A percentile compares a stretch with the other conserved stretches of the same genome.
Conservation (phyloP, 2,888 invertebrate genomes). For the Tipula lateralis region DNA sequence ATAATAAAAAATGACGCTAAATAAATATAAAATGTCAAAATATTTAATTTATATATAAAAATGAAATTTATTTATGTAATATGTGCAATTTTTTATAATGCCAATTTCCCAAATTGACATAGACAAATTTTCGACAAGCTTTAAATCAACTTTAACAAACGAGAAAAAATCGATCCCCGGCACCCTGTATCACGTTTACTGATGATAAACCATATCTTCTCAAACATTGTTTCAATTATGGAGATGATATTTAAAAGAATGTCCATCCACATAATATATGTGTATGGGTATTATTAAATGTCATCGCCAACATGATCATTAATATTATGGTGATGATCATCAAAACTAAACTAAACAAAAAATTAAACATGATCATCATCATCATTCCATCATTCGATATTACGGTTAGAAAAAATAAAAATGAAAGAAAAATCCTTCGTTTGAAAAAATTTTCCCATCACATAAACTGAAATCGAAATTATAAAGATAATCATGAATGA, state of each 20-base stretch:
- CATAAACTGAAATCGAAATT: neutral
- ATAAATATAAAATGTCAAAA: too few relatives aligned
- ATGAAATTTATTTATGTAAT: too few relatives aligned
- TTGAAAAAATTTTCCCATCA: neutral
- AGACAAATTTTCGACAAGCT: too few relatives aligned
- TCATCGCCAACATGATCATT: neutral
- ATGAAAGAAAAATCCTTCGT: neutral
- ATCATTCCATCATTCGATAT: neutral
- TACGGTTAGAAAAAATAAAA: neutral
- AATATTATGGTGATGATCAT: neutral
- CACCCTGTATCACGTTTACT: too few relatives aligned
- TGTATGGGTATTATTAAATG: neutral
- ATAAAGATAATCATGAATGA: neutral
- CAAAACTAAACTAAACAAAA: neutral
- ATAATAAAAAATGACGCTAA: too few relatives aligned
- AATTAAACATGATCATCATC: neutral
- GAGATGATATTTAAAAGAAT: neutral
- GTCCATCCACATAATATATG: neutral
- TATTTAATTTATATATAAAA: too few relatives aligned
- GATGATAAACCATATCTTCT: neutral
- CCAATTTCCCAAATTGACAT: too few relatives aligned
- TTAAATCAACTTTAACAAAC: too few relatives aligned
- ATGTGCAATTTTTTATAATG: too few relatives aligned
- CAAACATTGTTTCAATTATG: neutral
- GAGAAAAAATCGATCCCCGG: too few relatives aligned